A percentile compares a stretch with the other conserved stretches of the same genome.
These are phyloP conservation scores for Acronicta leporina DNA, from an alignment of 2,888 invertebrate genomes.

Conservation along the genomic window DNA sequence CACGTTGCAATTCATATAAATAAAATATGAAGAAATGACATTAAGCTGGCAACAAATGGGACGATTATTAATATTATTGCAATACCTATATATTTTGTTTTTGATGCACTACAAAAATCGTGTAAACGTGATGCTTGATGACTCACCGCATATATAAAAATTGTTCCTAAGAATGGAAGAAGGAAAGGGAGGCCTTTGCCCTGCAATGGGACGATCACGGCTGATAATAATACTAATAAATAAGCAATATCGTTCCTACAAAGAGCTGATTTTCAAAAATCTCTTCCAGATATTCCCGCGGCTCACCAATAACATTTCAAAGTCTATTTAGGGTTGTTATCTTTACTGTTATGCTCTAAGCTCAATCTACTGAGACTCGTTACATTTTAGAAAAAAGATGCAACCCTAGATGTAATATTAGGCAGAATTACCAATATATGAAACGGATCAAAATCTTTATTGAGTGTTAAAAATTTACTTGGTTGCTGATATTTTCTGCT, in stretches of 20 bases:
- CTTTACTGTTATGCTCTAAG: slow-evolving; percentile 62
- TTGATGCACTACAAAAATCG: too few species aligned
- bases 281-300: slow-evolving; percentile 39
- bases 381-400: slow-evolving; percentile 61
- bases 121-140: too few species aligned
- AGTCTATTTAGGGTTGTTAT: slow-evolving; percentile 66
- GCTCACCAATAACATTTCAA: slow-evolving; percentile 70
- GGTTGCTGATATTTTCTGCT: background rate
- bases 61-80: too few species aligned
- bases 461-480: slow-evolving; percentile 13
- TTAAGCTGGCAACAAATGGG: too few species aligned
- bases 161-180: too few species aligned
- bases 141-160: too few species aligned
- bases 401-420: slow-evolving; percentile 48
- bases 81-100: too few species aligned
- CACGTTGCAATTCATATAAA: too few species aligned
- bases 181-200: too few species aligned
- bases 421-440: slow-evolving; percentile 36
- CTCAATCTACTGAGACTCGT: slow-evolving; percentile 49
- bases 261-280: slow-evolving; percentile 38
- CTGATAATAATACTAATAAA: too few species aligned
- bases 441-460: slow-evolving; percentile 15
- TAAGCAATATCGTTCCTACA: background rate
- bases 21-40: too few species aligned
- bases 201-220: too few species aligned